Base-by-base conservation (phyloP, 2,888 invertebrate genomes). In the Lasioglossum calceatum region DNA sequence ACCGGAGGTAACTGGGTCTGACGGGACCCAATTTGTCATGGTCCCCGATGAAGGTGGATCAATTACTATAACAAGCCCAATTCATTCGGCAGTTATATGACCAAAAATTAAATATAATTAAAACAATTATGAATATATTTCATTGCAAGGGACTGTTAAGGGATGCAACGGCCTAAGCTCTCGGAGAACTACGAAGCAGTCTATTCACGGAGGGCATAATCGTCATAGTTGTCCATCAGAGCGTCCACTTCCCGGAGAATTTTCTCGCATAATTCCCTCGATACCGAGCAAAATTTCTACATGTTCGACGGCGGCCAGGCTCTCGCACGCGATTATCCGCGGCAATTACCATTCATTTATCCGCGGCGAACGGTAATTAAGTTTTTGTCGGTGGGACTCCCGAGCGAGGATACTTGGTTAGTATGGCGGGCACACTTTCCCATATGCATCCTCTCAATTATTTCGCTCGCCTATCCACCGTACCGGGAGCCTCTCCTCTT, bases 301-400 rank as follows among this genome's bases (percentile, higher is more conserved):
- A 61, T 61, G 27, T 27, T 61, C 27, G 27, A 27, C 27, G 61
- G 27, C 27, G 50, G 23, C 54, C 2, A 2, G 23, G 27, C 61
- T 27, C 14, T 32, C n/a, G 47, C 47, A 67, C 32, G 74, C 67
- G 36, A 61, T 76, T 83, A 72, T 71, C n/a, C 75, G n/a, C 75
- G 74, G 61, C 42, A 81, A 83, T 83, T 81, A 76, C 32, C 76
- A 54, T 83, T 76, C 23, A 81, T 83, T 81, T 50, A 61, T 71
- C 50, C 44, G 61, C 61, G 42, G 81, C 81, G 50, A 81, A 83
- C 42, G 71, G 81, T 61, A 83, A 81, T 81, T 76, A 83, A 81
- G 71, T 71, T 83, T 83, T 72, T 72, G 42, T 76, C 61, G 12
- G 54, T 14, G 42, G 67, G 67, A 67, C 67, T 67, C 36, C 14